Conservation (phyloP, 2,797 vertebrate genomes). For the Ara ararauna region DNA sequence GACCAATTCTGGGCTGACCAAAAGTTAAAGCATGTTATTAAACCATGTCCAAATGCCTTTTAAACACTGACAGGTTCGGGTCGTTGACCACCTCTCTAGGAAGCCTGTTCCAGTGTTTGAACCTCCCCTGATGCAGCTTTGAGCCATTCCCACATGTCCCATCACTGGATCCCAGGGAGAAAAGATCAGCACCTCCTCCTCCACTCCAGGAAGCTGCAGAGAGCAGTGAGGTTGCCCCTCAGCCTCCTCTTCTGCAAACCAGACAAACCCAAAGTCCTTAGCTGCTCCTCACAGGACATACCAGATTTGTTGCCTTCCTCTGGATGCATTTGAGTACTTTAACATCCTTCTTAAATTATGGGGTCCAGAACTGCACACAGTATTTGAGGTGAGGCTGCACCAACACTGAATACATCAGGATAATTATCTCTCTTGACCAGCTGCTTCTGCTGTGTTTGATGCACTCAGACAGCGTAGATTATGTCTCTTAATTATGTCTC, state of each 20-base stretch:
- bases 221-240: not conserved
- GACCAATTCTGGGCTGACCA: not conserved
- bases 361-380: too few relatives aligned
- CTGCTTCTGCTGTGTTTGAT: not conserved
- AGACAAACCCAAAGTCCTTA: not conserved
- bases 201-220: not conserved
- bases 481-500: not conserved
- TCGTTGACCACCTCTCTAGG: not conserved
- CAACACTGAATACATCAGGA: not conserved
- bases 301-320: not conserved
- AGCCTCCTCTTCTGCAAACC: not conserved
- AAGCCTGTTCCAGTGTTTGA: not conserved
- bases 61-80: not conserved
- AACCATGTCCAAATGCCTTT: not conserved
- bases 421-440: not conserved
- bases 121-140: not conserved
- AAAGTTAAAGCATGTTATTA: not conserved
- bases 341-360: not conserved
- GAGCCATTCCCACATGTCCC: not conserved
- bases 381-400: not conserved
- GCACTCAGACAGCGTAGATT: not conserved
- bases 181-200: not conserved
- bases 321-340: fast-evolving
- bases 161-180: not conserved
- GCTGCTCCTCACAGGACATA: fast-evolving